Evolutionary conservation across 2,888 invertebrate genomes (phyloP).

Genomic region (Hedychridium roseum): DNA sequence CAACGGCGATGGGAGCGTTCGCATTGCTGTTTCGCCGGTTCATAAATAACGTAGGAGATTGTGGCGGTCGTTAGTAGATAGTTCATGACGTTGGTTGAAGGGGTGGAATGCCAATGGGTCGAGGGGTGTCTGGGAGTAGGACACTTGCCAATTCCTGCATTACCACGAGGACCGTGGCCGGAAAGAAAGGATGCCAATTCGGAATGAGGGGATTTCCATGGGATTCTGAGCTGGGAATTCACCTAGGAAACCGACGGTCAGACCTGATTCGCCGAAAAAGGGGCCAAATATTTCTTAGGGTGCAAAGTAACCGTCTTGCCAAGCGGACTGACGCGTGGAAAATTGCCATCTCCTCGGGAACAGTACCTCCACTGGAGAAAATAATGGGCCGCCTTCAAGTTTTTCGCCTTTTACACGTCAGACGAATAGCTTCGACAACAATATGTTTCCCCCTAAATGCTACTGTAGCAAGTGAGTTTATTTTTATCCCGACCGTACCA

Average conservation of each 20-base stretch:
- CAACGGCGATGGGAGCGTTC: no score
- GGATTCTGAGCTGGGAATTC: slow-evolving; percentile 13
- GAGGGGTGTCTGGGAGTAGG: slow-evolving; percentile 11
- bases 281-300: neutral
- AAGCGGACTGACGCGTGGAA: slow-evolving; percentile 15
- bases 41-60: slow-evolving; percentile 25
- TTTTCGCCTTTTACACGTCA: no score
- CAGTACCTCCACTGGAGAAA: no score
- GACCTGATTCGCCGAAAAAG: neutral
- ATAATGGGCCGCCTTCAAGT: no score
- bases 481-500: no score
- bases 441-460: no score
- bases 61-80: slow-evolving; percentile 35
- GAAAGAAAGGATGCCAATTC: slow-evolving; percentile 24
- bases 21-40: slow-evolving; percentile 9
- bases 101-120: slow-evolving; percentile 28
- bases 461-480: no score
- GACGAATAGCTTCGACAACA: no score
- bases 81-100: slow-evolving; percentile 28
- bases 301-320: slow-evolving; percentile 5
- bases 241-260: neutral
- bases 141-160: slow-evolving; percentile 38
- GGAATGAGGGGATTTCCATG: slow-evolving; percentile 16
- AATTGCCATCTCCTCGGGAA: slow-evolving; percentile 12
- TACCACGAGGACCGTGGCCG: slow-evolving; percentile 12